Evolutionary conservation across 2,888 invertebrate species (phyloP).

Genomic region (Parapristionchus giblindavisi): DNA sequence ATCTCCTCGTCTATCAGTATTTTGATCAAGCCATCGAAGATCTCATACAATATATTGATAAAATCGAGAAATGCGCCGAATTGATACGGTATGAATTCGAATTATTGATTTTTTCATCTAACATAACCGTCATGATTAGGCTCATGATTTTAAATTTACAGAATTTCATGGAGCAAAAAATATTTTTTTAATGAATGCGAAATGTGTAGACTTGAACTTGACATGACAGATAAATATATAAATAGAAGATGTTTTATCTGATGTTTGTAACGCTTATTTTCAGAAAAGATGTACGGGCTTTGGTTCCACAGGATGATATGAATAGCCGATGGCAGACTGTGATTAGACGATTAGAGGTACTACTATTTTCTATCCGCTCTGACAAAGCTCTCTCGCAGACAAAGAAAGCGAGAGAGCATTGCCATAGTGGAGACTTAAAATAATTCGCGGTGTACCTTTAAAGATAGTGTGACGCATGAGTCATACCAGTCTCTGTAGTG

Average conservation of each 20-base stretch:
- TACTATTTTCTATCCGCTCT: no score
- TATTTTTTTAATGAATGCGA: no score
- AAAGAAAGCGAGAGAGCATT: no score
- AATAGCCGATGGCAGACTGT: slow-evolving; percentile 63
- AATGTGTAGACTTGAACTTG: neutral
- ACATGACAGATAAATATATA: neutral
- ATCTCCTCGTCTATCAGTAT: slow-evolving; percentile 65
- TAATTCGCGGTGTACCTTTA: neutral
- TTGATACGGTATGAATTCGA: slow-evolving; percentile 54
- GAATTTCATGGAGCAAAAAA: no score
- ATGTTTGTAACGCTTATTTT: slow-evolving; percentile 2
- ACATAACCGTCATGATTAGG: no score
- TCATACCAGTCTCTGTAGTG: no score
- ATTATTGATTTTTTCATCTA: neutral
- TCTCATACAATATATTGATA: slow-evolving; percentile 52
- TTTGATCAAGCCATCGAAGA: slow-evolving; percentile 66
- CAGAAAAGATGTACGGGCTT: slow-evolving; percentile 60
- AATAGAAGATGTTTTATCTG: neutral
- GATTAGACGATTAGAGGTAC: slow-evolving; percentile 61
- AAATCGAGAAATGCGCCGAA: slow-evolving; percentile 59
- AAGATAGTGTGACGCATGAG: neutral
- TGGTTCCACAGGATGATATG: slow-evolving; percentile 61
- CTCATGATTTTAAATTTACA: no score
- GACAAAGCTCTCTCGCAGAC: no score
- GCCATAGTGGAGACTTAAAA: no score